phyloP scores from a whole-genome alignment of 1,140 invertebrate genomes.

The Hylaeus volcanicus region DNA sequence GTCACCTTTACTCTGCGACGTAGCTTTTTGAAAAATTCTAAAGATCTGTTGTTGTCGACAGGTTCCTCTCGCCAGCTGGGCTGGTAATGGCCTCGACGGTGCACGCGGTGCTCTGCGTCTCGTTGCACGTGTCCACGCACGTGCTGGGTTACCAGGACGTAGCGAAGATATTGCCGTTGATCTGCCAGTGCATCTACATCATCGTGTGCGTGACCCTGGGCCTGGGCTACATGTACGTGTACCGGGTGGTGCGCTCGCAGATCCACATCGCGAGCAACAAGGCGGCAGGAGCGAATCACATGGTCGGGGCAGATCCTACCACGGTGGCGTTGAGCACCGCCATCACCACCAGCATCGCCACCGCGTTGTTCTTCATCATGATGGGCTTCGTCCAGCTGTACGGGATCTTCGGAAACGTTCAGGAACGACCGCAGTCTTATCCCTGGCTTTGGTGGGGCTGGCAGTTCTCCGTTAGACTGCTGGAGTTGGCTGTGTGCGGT shows the following conservation, averaged over 20 bases:
- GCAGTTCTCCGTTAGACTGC: constrained; percentile 89
- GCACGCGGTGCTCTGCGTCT: constrained; percentile 89
- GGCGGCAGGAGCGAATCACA: constrained; percentile 71
- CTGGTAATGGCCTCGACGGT: constrained; percentile 87
- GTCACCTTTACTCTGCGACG: too few relatives aligned
- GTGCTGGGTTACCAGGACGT: constrained; percentile 79
- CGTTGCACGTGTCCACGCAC: constrained; percentile 87
- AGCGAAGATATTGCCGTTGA: constrained; percentile 84
- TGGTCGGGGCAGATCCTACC: constrained; percentile 74
- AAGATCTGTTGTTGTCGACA: too few relatives aligned
- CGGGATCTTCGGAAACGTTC: constrained; percentile 87
- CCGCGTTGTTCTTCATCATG: constrained; percentile 90
- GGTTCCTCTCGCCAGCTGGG: constrained; percentile 87
- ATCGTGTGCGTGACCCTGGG: constrained; percentile 89
- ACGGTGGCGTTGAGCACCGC: constrained; percentile 84
- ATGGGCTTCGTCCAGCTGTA: constrained; percentile 91
- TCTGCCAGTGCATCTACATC: constrained; percentile 91
- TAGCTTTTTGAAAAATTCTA: too few relatives aligned
- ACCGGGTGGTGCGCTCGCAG: constrained; percentile 80
- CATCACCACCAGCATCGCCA: constrained; percentile 92
- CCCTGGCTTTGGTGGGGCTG: constrained; percentile 95
- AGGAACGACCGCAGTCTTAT: constrained; percentile 81
- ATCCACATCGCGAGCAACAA: constrained; percentile 73
- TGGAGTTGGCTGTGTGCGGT: constrained; percentile 91
- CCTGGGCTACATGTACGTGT: constrained; percentile 91